A percentile compares a stretch with the other conserved stretches of the same genome.
Evolutionary conservation across 2,888 invertebrate species (phyloP).

Genomic region (Heliconius erato): DNA sequence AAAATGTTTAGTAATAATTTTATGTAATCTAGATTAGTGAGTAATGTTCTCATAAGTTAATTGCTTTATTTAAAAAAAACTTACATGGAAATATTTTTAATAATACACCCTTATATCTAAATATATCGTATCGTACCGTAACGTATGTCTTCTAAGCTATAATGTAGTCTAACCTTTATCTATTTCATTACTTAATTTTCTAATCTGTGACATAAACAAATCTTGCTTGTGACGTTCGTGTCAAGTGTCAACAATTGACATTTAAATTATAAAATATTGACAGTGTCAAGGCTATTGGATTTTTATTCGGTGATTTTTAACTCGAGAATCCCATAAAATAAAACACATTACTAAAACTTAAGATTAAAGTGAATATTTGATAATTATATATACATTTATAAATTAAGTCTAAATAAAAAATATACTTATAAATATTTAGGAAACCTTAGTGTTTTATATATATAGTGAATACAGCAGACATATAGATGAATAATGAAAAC

Average conservation of each 20-base stretch:
- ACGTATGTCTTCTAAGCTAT: too few relatives aligned
- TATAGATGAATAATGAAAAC: conserved; percentile 41
- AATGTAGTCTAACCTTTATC: too few relatives aligned
- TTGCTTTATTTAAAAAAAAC: too few relatives aligned
- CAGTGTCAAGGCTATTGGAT: conserved; percentile 33
- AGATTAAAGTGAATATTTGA: not conserved
- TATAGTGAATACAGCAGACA: conserved; percentile 38
- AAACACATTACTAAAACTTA: not conserved
- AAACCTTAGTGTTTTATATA: conserved; percentile 30
- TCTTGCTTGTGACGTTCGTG: not conserved
- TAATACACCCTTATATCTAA: too few relatives aligned
- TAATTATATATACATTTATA: not conserved
- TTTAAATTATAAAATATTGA: conserved; percentile 32
- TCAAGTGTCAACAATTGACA: conserved; percentile 19
- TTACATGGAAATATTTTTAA: too few relatives aligned
- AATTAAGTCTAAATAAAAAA: not conserved
- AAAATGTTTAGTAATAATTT: too few relatives aligned
- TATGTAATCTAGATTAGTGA: too few relatives aligned
- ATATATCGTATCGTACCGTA: too few relatives aligned
- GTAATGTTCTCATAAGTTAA: too few relatives aligned
- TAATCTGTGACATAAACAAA: conserved; percentile 9
- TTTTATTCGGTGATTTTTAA: conserved; percentile 11
- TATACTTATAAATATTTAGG: conserved; percentile 11
- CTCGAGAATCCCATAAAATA: conserved; percentile 3
- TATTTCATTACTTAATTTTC: not conserved